Evolutionary conservation across 2,888 invertebrate genomes (phyloP).

Genomic region (Chrysolina americana): DNA sequence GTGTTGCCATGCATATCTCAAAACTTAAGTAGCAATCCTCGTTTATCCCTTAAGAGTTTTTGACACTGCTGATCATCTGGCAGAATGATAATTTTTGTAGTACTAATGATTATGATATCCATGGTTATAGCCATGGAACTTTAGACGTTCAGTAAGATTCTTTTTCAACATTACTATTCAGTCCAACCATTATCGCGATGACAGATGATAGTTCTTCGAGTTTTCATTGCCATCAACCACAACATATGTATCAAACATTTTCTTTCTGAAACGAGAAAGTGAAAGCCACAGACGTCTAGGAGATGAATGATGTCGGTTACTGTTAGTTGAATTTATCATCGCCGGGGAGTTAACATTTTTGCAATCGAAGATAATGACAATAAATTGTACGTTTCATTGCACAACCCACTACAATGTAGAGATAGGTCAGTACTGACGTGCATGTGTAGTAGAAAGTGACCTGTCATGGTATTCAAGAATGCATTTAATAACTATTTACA

Average conservation of each 20-base stretch:
- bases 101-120: too few species aligned
- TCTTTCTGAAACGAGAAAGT: slow-evolving; percentile 14
- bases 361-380: slow-evolving; percentile 6
- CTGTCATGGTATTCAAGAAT: slow-evolving; percentile 12
- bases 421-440: slow-evolving; percentile 11
- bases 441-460: slow-evolving; percentile 7
- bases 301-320: slow-evolving; percentile 14
- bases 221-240: not conserved
- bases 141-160: too few species aligned
- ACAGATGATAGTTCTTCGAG: not conserved
- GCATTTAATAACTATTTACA: slow-evolving; percentile 10
- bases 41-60: too few species aligned
- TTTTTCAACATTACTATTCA: too few species aligned
- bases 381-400: slow-evolving; percentile 15
- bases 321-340: slow-evolving; percentile 18
- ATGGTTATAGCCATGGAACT: too few species aligned
- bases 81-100: too few species aligned
- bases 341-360: slow-evolving; percentile 4
- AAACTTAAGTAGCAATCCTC: too few species aligned
- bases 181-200: not conserved
- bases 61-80: too few species aligned
- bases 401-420: slow-evolving; percentile 16
- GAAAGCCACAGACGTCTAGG: not conserved
- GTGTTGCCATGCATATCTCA: too few species aligned
- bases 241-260: not conserved